Evolutionary conservation across 2,888 invertebrate species (phyloP), one percentile per base, ranked within the genome.

Genomic region (Xestoiulus laeticollis): DNA sequence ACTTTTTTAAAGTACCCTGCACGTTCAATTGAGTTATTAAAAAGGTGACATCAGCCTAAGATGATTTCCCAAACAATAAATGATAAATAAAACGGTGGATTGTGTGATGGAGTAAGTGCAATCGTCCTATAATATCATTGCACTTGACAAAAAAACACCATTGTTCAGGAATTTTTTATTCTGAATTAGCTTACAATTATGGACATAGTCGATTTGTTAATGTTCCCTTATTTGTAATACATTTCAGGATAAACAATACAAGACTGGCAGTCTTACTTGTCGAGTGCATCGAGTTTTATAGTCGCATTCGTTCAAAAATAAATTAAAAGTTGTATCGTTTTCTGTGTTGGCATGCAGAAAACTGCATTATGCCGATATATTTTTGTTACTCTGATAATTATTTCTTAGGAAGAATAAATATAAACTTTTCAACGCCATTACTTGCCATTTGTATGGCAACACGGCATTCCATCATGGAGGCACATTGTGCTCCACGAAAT

Each of bases 391-490:
- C 26, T 78, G 78, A 78, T 78, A 78, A 78, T 78, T 14, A 30
- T 78, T 78, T 78, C 14, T 32, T 78, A 78, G 78, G 78, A 78
- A 78, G 78, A 78, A 78, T 78, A 78, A 78, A 26, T 78, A 78
- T 30, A 78, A 78, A 26, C 78, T 30, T 78, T 78, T 78, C 14
- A 78, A 78, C 30, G 16, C 30, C 78, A 30, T 30, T 14, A 30
- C 16, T 78, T 12, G 78, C 78, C 78, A 78, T 78, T 78, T 30
- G 5, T 32, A 30, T 14, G 78, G 30, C 78, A 78, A 30, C 30
- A 78, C 30, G 26, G 78, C 78, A 78, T 78, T 14, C 14, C 30
- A 78, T 78, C 78, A 78, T 26, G 30, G 78, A 78, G 30, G 30
- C 78, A 78, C 78, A 26, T 26, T 78, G 78, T 78, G 78, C 78